These are phyloP conservation scores for Adela reaumurella DNA, from an alignment of 2,888 invertebrate genomes.

Conservation along the genomic window DNA sequence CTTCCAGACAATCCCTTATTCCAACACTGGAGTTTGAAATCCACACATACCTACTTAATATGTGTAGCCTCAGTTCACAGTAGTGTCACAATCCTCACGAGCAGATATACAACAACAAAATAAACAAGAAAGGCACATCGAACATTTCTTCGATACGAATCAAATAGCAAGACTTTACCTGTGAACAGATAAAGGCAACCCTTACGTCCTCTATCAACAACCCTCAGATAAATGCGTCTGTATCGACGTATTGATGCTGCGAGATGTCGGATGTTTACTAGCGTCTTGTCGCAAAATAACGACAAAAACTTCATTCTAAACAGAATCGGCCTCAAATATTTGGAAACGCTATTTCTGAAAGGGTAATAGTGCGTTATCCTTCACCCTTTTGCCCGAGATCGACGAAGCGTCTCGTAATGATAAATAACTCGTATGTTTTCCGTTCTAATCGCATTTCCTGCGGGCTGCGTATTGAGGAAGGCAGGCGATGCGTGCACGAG, in stretches of 20 bases:
- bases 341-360: conserved; percentile 21
- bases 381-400: conserved; percentile 48
- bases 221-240: conserved; percentile 3
- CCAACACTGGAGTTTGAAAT: no score
- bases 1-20: no score
- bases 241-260: background rate
- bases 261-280: background rate
- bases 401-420: conserved; percentile 42
- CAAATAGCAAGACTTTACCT: background rate
- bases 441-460: conserved; percentile 55
- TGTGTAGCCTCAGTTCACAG: no score
- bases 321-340: conserved; percentile 25
- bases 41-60: no score
- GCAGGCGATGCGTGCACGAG: conserved; percentile 35
- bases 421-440: conserved; percentile 52
- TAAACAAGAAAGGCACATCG: no score
- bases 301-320: background rate
- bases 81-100: no score
- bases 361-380: conserved; percentile 32
- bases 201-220: background rate
- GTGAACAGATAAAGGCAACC: background rate
- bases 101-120: no score
- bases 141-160: background rate
- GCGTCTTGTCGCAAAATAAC: background rate
- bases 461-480: conserved; percentile 37